These are phyloP conservation scores for Lepisosteus oculatus DNA, from an alignment of 2,113 vertebrate species.

Conservation along the genomic window DNA sequence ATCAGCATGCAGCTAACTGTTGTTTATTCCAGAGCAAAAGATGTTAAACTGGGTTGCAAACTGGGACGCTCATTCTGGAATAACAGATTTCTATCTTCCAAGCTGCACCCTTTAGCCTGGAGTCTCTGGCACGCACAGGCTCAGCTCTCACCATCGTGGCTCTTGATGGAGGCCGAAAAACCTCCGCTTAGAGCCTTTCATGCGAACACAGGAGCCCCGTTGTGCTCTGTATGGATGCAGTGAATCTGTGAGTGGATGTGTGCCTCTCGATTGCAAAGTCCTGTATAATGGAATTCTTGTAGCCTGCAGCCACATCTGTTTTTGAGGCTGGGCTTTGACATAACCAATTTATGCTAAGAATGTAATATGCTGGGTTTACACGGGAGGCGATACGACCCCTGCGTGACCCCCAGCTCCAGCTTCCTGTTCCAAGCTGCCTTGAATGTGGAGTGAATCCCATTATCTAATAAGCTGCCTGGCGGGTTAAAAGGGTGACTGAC, in stretches of 20 bases:
- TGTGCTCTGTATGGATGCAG: too few species aligned
- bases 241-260: not conserved
- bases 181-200: too few species aligned
- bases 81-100: too few species aligned
- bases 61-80: too few species aligned
- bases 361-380: slow-evolving; percentile 30
- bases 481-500: not conserved
- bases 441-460: slow-evolving; percentile 3
- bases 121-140: too few species aligned
- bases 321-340: slow-evolving; percentile 19
- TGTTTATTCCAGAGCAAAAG: too few species aligned
- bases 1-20: too few species aligned
- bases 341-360: slow-evolving; percentile 29
- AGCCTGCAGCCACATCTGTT: slow-evolving; percentile 30
- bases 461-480: not conserved
- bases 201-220: too few species aligned
- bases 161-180: too few species aligned
- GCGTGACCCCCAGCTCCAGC: slow-evolving; percentile 19
- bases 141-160: too few species aligned
- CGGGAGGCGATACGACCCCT: slow-evolving; percentile 21
- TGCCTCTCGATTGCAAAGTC: not conserved
- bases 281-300: not conserved
- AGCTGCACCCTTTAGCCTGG: too few species aligned
- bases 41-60: too few species aligned
- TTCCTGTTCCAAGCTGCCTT: slow-evolving; percentile 8